phyloP scores from a whole-genome alignment of 2,888 invertebrate species.

The Priocnemis perturbator region DNA sequence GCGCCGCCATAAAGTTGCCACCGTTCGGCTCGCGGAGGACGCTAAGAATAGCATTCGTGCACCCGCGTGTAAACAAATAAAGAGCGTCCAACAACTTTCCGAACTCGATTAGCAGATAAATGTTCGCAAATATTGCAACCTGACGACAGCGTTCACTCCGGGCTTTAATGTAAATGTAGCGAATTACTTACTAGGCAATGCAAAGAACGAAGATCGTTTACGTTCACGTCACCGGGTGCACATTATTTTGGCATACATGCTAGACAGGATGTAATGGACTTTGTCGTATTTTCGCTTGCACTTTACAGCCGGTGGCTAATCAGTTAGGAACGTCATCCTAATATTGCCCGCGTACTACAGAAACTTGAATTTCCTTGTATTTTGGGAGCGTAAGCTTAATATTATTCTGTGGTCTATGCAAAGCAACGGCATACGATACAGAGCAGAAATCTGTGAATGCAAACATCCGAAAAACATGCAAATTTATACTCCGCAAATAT shows the following conservation, averaged over 20 bases:
- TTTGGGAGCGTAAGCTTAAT: slow-evolving; percentile 19
- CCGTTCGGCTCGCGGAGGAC: slow-evolving; percentile 36
- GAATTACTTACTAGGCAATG: not conserved
- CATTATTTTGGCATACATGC: no score
- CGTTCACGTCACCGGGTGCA: no score
- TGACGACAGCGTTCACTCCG: slow-evolving; percentile 17
- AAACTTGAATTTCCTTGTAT: slow-evolving; percentile 35
- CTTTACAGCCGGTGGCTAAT: slow-evolving; percentile 47
- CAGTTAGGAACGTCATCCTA: slow-evolving; percentile 44
- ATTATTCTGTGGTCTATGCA: not conserved
- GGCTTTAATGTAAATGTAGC: not conserved
- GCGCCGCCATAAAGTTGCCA: slow-evolving; percentile 54
- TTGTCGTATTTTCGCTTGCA: slow-evolving; percentile 43
- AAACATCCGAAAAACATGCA: slow-evolving; percentile 29
- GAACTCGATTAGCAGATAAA: slow-evolving; percentile 6
- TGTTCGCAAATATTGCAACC: not conserved
- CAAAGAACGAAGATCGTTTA: no score
- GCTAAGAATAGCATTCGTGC: slow-evolving; percentile 55
- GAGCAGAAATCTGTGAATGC: slow-evolving; percentile 13
- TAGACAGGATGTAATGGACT: no score
- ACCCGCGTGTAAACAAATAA: slow-evolving; percentile 64
- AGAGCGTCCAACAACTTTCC: slow-evolving; percentile 38
- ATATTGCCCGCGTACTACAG: slow-evolving; percentile 38
- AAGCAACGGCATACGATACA: slow-evolving; percentile 1
- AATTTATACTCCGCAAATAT: slow-evolving; percentile 33